Percentiles rank a stretch among this genome's conserved stretches.
phyloP scores from a whole-genome alignment of 2,113 vertebrate species.

The Cryptotis parvus region DNA sequence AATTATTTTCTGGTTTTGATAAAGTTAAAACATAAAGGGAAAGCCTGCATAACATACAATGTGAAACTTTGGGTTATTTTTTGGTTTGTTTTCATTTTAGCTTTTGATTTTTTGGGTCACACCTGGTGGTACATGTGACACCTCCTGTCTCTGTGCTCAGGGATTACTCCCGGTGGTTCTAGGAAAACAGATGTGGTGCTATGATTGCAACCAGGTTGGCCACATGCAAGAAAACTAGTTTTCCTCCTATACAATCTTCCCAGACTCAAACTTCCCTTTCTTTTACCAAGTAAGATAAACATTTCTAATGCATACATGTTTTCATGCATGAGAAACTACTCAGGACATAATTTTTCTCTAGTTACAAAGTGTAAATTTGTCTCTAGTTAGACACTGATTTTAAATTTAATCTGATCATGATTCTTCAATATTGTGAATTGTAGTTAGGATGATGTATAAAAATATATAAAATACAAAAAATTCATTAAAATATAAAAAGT shows the following conservation, averaged over 20 bases:
- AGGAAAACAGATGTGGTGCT: too few species aligned
- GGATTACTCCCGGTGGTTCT: too few species aligned
- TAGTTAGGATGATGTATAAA: not conserved
- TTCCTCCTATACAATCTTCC: not conserved
- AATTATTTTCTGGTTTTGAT: not conserved
- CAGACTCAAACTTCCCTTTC: too few species aligned
- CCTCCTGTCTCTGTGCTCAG: too few species aligned
- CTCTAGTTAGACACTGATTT: not conserved
- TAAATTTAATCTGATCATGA: not conserved
- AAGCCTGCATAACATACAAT: not conserved
- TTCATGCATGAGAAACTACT: not conserved
- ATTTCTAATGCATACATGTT: not conserved
- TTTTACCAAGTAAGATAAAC: too few species aligned
- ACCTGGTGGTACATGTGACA: too few species aligned
- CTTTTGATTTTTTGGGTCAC: too few species aligned
- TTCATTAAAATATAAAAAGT: not conserved
- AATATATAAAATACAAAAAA: conserved; percentile 12
- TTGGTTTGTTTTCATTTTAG: too few species aligned
- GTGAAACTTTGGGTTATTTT: too few species aligned
- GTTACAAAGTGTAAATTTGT: too few species aligned
- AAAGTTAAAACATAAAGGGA: not conserved
- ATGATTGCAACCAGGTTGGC: too few species aligned
- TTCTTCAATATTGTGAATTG: not conserved
- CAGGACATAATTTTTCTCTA: not conserved
- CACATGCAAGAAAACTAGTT: not conserved